Evolutionary conservation across 2,797 vertebrate species (phyloP).

Genomic region (Clarias laeviceps): DNA sequence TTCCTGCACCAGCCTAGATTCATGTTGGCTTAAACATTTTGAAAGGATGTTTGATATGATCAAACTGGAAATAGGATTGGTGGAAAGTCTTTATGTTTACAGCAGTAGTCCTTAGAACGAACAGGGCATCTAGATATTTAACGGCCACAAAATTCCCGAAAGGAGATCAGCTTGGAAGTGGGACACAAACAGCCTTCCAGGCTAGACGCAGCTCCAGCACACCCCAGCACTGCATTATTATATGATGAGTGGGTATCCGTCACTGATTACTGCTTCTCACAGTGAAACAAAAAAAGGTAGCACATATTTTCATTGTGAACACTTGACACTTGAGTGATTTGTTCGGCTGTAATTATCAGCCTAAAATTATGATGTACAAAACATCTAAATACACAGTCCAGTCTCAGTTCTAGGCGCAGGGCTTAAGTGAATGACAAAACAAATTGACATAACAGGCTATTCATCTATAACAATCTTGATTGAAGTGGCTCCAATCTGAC

Average conservation of each 20-base stretch:
- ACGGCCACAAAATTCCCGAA: conserved; percentile 86
- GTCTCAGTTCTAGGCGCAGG: conserved; percentile 58
- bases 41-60: background rate
- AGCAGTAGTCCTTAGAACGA: conserved; percentile 50
- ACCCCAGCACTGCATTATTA: conserved; percentile 51
- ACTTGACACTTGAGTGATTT: conserved; percentile 62
- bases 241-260: conserved; percentile 58
- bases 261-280: conserved; percentile 59
- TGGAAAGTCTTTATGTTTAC: background rate
- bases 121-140: conserved; percentile 84
- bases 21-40: background rate
- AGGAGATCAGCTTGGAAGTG: conserved; percentile 82
- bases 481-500: conserved; percentile 62
- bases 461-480: conserved; percentile 66
- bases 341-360: conserved; percentile 62
- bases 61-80: too few relatives aligned
- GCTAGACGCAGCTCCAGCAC: conserved; percentile 52
- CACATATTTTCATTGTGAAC: conserved; percentile 60
- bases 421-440: conserved; percentile 63
- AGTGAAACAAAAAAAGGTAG: conserved; percentile 60
- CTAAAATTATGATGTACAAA: conserved; percentile 63
- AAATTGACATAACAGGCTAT: conserved; percentile 68
- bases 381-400: conserved; percentile 60
- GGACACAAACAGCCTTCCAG: conserved; percentile 50
- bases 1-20: too few relatives aligned